phyloP scores from a whole-genome alignment of 2,888 invertebrate genomes.

The Camptogramma bilineatum region DNA sequence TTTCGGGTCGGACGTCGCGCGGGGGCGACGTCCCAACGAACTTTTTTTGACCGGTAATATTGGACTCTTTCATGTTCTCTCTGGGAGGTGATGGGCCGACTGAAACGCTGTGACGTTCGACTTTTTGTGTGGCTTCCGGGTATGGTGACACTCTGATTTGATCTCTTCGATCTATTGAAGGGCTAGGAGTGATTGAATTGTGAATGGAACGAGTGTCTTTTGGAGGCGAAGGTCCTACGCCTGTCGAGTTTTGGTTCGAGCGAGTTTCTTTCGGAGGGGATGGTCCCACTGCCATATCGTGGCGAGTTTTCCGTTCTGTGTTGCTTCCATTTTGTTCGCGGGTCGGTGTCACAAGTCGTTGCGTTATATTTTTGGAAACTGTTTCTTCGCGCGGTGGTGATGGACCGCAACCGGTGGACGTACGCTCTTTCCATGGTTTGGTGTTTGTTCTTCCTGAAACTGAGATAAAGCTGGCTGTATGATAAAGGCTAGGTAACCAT shows the following conservation, averaged over 20 bases:
- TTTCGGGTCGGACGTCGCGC: constrained; percentile 53
- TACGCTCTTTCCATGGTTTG: constrained; percentile 63
- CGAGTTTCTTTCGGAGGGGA: constrained; percentile 70
- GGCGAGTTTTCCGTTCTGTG: constrained; percentile 50
- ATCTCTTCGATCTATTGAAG: constrained; percentile 45
- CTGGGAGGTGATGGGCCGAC: constrained; percentile 41
- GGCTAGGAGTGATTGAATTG: constrained; percentile 20
- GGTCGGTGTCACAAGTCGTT: constrained; percentile 77
- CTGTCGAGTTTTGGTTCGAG: constrained; percentile 33
- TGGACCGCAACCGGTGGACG: constrained; percentile 87
- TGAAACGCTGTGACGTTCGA: constrained; percentile 59
- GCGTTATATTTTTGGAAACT: constrained; percentile 49
- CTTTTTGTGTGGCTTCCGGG: constrained; percentile 43
- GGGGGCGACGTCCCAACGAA: constrained; percentile 83
- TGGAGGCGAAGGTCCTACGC: constrained; percentile 46
- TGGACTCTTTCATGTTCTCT: constrained; percentile 29
- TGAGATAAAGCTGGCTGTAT: constrained; percentile 4
- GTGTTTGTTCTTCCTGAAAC: constrained; percentile 57
- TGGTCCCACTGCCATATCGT: constrained; percentile 75
- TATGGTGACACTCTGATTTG: constrained; percentile 54
- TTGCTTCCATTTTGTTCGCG: constrained; percentile 58
- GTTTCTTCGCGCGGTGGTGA: constrained; percentile 84
- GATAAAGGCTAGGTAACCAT: too few relatives aligned
- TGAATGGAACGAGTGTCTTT: constrained; percentile 13
- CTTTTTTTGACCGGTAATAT: constrained; percentile 65